Conservation (phyloP, 2,888 invertebrate species). For the Beris morrisii region DNA sequence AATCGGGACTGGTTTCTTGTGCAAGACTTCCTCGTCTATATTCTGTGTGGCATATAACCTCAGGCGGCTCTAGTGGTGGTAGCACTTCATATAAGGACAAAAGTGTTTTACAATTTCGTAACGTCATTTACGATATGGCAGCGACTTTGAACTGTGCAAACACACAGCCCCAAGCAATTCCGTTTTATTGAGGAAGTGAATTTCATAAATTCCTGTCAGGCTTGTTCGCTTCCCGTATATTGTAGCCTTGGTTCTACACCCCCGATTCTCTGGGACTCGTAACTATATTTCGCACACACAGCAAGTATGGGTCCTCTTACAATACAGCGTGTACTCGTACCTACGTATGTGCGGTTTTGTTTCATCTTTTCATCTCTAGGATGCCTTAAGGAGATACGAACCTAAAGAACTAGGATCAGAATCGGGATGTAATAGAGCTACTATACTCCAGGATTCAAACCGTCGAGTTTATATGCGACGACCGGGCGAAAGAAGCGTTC, state of each 20-base stretch:
- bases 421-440: neutral
- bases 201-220: slow-evolving; percentile 38
- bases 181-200: slow-evolving; percentile 39
- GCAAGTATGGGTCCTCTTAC: slow-evolving; percentile 1
- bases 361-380: neutral
- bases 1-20: too few species aligned
- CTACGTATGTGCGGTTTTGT: slow-evolving; percentile 7
- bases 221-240: slow-evolving; percentile 30
- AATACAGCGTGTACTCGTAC: slow-evolving; percentile 11
- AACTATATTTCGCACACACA: slow-evolving; percentile 19
- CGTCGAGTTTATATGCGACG: neutral
- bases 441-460: too few species aligned
- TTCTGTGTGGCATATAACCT: neutral
- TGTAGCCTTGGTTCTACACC: neutral
- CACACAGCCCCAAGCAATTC: slow-evolving; percentile 33
- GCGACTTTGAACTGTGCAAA: slow-evolving; percentile 33
- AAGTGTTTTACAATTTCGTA: slow-evolving; percentile 34
- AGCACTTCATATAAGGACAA: slow-evolving; percentile 32
- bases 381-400: slow-evolving; percentile 22
- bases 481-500: neutral
- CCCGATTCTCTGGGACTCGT: neutral
- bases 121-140: slow-evolving; percentile 26
- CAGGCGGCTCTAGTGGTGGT: too few species aligned
- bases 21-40: slow-evolving; percentile 16
- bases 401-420: slow-evolving; percentile 4